Percentiles rank a stretch among this genome's conserved stretches.
Conservation (phyloP, 2,888 invertebrate species). For the Notodonta dromedarius region DNA sequence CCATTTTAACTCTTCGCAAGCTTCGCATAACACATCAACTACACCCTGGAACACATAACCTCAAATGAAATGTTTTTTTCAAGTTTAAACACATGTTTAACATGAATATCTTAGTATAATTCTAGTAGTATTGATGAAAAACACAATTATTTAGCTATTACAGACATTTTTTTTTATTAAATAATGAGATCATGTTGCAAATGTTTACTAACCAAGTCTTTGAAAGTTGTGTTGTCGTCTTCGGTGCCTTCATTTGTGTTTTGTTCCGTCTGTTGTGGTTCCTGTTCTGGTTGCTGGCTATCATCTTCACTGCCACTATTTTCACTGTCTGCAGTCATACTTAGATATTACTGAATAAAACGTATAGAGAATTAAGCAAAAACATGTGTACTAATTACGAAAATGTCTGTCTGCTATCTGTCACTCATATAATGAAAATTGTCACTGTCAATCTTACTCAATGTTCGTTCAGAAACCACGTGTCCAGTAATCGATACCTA, state of each 20-base stretch:
- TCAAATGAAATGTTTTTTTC: slow-evolving; percentile 27
- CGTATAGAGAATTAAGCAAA: not conserved
- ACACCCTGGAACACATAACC: slow-evolving; percentile 88
- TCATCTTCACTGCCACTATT: slow-evolving; percentile 57
- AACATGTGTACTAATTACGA: slow-evolving; percentile 28
- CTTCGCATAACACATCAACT: slow-evolving; percentile 94
- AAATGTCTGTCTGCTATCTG: too few relatives aligned
- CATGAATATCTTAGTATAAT: too few relatives aligned
- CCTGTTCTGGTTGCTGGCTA: slow-evolving; percentile 46
- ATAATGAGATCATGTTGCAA: slow-evolving; percentile 13
- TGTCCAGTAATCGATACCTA: too few relatives aligned
- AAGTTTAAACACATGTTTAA: too few relatives aligned
- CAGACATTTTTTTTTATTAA: not conserved
- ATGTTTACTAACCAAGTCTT: slow-evolving; percentile 66
- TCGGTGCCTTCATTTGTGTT: slow-evolving; percentile 43
- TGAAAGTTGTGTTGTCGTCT: slow-evolving; percentile 72
- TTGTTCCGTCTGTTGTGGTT: slow-evolving; percentile 35
- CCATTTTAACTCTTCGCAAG: slow-evolving; percentile 97
- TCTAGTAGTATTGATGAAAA: too few relatives aligned
- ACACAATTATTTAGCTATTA: too few relatives aligned
- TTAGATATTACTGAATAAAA: slow-evolving; percentile 18
- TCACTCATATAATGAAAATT: too few relatives aligned
- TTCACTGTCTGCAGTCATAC: slow-evolving; percentile 64
- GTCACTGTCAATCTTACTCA: too few relatives aligned
- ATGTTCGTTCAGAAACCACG: too few relatives aligned